Conservation (phyloP, 2,113 vertebrate genomes). For the Alligator sinensis region DNA sequence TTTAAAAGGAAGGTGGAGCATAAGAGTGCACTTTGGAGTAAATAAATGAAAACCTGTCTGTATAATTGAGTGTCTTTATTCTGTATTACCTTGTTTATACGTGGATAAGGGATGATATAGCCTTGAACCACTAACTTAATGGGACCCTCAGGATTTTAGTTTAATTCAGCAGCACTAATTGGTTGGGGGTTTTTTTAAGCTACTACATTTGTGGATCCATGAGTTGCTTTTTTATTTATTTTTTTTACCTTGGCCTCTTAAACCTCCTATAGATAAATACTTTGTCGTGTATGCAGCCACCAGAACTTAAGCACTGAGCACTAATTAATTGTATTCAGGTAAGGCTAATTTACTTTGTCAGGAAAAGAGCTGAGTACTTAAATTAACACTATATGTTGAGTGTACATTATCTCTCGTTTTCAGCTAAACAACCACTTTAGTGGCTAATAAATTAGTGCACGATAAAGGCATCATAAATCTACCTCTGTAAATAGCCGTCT, state of each 20-base stretch:
- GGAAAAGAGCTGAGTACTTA: constrained; percentile 43
- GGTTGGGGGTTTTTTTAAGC: not conserved
- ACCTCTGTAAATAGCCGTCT: constrained; percentile 58
- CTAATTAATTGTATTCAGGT: constrained; percentile 60
- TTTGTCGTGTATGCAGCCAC: constrained; percentile 78
- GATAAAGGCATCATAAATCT: constrained; percentile 69
- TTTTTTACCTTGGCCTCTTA: constrained; percentile 13
- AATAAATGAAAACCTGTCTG: not conserved
- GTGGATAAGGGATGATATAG: not conserved
- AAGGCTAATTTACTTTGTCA: constrained; percentile 45
- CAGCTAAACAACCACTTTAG: constrained; percentile 71
- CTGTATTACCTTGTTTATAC: not conserved
- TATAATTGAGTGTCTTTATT: not conserved
- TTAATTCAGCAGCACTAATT: not conserved
- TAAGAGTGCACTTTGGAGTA: not conserved
- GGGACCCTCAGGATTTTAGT: not conserved
- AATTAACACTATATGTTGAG: constrained; percentile 47
- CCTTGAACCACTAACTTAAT: not conserved
- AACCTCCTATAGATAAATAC: constrained; percentile 56
- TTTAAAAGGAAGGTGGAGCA: not conserved
- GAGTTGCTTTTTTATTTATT: not conserved
- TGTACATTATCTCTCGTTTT: constrained; percentile 56
- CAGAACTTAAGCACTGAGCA: constrained; percentile 14
- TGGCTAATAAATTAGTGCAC: constrained; percentile 57
- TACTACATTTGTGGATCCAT: not conserved